Conservation (phyloP, 2,888 invertebrate species). For the Phrixothrix hirtus region DNA sequence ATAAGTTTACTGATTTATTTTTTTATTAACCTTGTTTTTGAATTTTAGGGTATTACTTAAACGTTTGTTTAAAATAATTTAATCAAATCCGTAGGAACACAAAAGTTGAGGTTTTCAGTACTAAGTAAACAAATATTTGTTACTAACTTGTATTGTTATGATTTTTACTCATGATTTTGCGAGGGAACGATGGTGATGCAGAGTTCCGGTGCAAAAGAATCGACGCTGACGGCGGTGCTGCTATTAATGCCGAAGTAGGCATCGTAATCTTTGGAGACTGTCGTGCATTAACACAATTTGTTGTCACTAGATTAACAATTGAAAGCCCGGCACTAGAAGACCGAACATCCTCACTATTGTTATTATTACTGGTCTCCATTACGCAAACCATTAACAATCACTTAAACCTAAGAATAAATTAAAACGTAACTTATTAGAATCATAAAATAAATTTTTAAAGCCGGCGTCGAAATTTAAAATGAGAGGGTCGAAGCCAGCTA, state of each 20-base stretch:
- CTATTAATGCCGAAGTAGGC: slow-evolving; percentile 44
- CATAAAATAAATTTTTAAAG: slow-evolving; percentile 10
- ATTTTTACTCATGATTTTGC: slow-evolving; percentile 67
- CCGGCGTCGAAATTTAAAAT: slow-evolving; percentile 12
- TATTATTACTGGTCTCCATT: slow-evolving; percentile 43
- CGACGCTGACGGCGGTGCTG: slow-evolving; percentile 41
- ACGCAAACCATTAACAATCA: slow-evolving; percentile 42
- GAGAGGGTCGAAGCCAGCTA: slow-evolving; percentile 26
- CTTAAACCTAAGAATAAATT: too few relatives aligned
- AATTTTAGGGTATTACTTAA: too few relatives aligned
- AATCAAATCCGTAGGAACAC: too few relatives aligned
- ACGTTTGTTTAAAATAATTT: too few relatives aligned
- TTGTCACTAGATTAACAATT: slow-evolving; percentile 28
- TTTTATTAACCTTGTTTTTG: too few relatives aligned
- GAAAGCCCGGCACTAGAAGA: slow-evolving; percentile 38
- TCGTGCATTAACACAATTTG: slow-evolving; percentile 43
- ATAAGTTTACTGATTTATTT: too few relatives aligned
- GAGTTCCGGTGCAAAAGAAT: slow-evolving; percentile 58
- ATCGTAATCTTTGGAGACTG: slow-evolving; percentile 40
- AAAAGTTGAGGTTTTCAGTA: too few relatives aligned
- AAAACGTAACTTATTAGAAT: slow-evolving; percentile 5
- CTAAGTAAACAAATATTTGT: too few relatives aligned
- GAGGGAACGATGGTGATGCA: slow-evolving; percentile 59
- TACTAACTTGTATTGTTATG: slow-evolving; percentile 69
- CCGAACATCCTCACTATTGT: slow-evolving; percentile 38